A percentile compares a stretch with the other conserved stretches of the same genome.
These are phyloP conservation scores for Gracilinanus agilis DNA, from an alignment of 2,113 vertebrate genomes.

Conservation along the genomic window DNA sequence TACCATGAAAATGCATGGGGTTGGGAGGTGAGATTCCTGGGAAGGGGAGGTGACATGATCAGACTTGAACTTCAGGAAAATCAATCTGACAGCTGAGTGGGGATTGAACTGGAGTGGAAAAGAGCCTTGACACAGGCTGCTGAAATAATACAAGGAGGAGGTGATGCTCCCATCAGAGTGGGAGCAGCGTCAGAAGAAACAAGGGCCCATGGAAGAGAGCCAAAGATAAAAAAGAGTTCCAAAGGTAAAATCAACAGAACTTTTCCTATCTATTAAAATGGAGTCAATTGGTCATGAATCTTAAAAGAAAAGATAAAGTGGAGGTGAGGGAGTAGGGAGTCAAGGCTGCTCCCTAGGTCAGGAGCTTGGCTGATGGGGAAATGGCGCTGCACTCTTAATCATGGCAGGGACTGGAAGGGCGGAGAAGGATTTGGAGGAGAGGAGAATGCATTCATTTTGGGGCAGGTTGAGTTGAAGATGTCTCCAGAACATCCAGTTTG, in stretches of 20 bases:
- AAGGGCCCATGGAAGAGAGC: background rate
- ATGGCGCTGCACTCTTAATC: background rate
- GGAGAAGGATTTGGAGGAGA: background rate
- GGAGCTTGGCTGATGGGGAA: background rate
- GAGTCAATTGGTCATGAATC: too few species aligned
- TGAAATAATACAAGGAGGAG: background rate
- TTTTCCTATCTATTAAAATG: too few species aligned
- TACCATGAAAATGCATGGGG: background rate
- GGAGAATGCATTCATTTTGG: background rate
- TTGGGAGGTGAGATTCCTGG: background rate
- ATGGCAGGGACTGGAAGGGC: background rate
- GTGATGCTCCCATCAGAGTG: background rate
- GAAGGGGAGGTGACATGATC: background rate
- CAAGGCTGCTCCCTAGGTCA: background rate
- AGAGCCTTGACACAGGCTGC: background rate
- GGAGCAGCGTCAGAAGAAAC: background rate
- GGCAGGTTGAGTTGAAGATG: background rate
- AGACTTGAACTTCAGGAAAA: background rate
- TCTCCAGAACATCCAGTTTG: background rate
- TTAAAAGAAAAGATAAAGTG: too few species aligned
- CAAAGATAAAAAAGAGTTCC: background rate
- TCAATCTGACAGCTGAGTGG: background rate
- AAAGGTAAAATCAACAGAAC: background rate
- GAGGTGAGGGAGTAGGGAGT: background rate
- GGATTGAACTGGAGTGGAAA: background rate